Evolutionary conservation across 37 sponge, comb jelly and placozoan genomes (phyloP).

Genomic region (Eunapius fragilis): DNA sequence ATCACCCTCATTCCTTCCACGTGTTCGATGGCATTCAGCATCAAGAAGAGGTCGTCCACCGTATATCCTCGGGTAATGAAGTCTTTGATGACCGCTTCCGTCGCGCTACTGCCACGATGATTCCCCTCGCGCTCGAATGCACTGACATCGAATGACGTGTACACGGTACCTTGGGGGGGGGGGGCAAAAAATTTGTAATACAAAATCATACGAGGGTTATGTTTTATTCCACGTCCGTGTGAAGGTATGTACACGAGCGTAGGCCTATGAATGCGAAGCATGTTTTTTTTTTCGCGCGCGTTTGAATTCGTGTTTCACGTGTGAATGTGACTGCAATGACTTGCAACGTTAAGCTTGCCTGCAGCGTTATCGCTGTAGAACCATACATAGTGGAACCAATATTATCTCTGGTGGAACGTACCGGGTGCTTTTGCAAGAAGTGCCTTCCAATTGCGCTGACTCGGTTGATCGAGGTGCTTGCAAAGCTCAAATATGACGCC

Average conservation of each 20-base stretch:
- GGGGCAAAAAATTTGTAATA: too few species aligned
- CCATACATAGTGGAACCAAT: too few species aligned
- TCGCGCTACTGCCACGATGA: constrained; percentile 39
- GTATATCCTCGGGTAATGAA: constrained; percentile 42
- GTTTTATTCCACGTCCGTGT: too few species aligned
- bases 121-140: constrained; percentile 39
- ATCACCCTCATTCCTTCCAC: constrained; percentile 39
- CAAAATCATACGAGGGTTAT: too few species aligned
- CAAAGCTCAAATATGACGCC: constrained; percentile 17
- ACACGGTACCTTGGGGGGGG: constrained; percentile 19
- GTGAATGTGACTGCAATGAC: background rate
- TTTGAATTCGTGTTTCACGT: background rate
- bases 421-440: constrained; percentile 17
- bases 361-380: too few species aligned
- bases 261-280: too few species aligned
- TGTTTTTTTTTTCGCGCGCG: background rate
- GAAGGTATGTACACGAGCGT: too few species aligned
- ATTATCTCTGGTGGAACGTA: background rate
- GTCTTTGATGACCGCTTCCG: constrained; percentile 46
- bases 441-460: constrained; percentile 24
- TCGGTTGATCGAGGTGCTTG: constrained; percentile 12
- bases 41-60: constrained; percentile 39
- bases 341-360: too few species aligned
- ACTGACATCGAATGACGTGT: constrained; percentile 15
- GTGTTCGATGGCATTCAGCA: constrained; percentile 43